Evolutionary conservation across 1,140 invertebrate genomes (phyloP).

Genomic region (Colletes gigas): DNA sequence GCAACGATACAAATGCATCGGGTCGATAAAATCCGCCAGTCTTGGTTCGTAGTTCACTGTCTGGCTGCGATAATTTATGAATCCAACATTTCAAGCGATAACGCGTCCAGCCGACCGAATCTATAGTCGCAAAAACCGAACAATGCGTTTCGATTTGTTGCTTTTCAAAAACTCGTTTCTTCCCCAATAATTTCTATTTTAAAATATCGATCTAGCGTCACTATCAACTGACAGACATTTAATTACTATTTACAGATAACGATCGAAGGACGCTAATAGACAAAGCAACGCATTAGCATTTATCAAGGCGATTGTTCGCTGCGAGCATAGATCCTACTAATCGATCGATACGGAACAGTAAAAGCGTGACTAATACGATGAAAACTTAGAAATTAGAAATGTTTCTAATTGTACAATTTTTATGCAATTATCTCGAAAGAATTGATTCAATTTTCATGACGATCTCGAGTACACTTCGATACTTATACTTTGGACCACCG

Average conservation of each 20-base stretch:
- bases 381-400: too few relatives aligned
- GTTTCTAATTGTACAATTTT: too few relatives aligned
- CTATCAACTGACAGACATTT: neutral
- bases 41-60: conserved; percentile 60
- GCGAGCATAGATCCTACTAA: neutral
- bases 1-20: neutral
- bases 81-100: conserved; percentile 43
- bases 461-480: neutral
- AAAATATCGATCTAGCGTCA: too few relatives aligned
- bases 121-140: conserved; percentile 11
- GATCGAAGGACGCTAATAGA: neutral
- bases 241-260: neutral
- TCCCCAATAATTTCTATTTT: neutral
- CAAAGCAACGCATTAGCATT: neutral
- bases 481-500: conserved; percentile 38
- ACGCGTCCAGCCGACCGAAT: conserved; percentile 12
- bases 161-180: neutral
- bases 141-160: neutral
- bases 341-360: neutral
- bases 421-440: conserved; percentile 1
- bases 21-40: conserved; percentile 21
- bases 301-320: neutral
- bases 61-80: conserved; percentile 53
- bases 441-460: conserved; percentile 1
- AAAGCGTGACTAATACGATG: too few relatives aligned